A percentile compares a stretch with the other conserved stretches of the same genome.
These are phyloP conservation scores for Parasteatoda tepidariorum DNA, from an alignment of 1,140 invertebrate species.

Conservation along the genomic window DNA sequence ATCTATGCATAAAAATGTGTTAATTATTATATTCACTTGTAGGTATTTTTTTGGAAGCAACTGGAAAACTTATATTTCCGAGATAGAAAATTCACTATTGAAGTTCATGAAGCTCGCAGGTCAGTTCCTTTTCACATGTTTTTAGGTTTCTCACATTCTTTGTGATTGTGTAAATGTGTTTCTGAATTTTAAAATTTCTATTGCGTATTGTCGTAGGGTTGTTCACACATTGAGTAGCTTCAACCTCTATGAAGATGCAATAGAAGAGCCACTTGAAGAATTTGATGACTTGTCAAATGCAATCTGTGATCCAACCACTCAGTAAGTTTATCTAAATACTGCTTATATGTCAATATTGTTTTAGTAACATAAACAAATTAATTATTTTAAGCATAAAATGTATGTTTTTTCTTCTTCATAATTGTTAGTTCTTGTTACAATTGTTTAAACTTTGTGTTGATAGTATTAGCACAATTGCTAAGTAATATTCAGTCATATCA, in stretches of 20 bases:
- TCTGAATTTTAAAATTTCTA: background rate
- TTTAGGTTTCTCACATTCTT: too few species aligned
- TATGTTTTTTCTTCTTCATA: slow-evolving; percentile 3
- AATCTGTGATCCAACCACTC: slow-evolving; percentile 72
- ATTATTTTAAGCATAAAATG: background rate
- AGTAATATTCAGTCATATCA: too few species aligned
- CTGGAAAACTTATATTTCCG: slow-evolving; percentile 75
- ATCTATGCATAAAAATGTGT: background rate
- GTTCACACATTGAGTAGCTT: slow-evolving; percentile 73
- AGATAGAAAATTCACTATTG: slow-evolving; percentile 75
- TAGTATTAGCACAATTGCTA: too few species aligned
- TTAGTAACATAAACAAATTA: too few species aligned
- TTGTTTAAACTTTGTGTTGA: too few species aligned
- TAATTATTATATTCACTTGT: background rate
- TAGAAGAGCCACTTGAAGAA: slow-evolving; percentile 69
- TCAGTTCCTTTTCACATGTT: slow-evolving; percentile 64
- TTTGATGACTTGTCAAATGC: slow-evolving; percentile 72
- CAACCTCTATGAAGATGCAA: slow-evolving; percentile 73
- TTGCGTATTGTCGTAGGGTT: slow-evolving; percentile 69
- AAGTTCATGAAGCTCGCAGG: slow-evolving; percentile 74
- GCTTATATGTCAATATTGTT: too few species aligned
- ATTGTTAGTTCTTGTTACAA: too few species aligned
- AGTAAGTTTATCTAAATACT: slow-evolving; percentile 68
- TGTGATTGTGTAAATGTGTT: too few species aligned
- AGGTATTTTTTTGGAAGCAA: slow-evolving; percentile 73